Conservation (phyloP, 2,797 vertebrate species). For the Acanthopagrus latus region DNA sequence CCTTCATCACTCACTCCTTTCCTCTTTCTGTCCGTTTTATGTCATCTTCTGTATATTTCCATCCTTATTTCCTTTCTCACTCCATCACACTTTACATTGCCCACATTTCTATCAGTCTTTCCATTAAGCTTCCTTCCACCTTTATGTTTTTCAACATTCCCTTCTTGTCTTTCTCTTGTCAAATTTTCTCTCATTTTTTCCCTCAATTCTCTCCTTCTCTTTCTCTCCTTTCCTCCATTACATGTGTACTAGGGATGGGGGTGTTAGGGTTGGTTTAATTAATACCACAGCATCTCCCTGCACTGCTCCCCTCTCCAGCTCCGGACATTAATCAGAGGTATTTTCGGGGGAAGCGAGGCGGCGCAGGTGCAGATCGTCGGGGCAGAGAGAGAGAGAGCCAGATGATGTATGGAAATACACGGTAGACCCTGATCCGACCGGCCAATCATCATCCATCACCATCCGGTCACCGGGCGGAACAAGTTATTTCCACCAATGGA, state of each 20-base stretch:
- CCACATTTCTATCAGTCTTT: not conserved
- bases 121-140: not conserved
- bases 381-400: slow-evolving; percentile 63
- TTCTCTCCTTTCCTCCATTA: slow-evolving; percentile 13
- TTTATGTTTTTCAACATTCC: slow-evolving; percentile 5
- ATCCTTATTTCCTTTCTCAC: not conserved
- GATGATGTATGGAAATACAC: slow-evolving; percentile 84
- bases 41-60: not conserved
- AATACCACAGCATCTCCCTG: slow-evolving; percentile 73
- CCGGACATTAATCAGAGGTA: slow-evolving; percentile 82
- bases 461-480: slow-evolving; percentile 69
- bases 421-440: slow-evolving; percentile 75
- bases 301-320: slow-evolving; percentile 65
- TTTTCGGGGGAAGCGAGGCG: slow-evolving; percentile 77
- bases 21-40: no score
- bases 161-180: not conserved
- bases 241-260: slow-evolving; percentile 36
- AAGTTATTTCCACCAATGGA: slow-evolving; percentile 71
- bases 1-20: not conserved
- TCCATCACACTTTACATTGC: not conserved
- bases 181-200: not conserved
- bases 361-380: slow-evolving; percentile 78
- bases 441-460: slow-evolving; percentile 84
- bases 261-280: slow-evolving; percentile 73
- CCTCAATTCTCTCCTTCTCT: not conserved